Evolutionary conservation across 1,140 invertebrate species (phyloP).

Genomic region (Mycetomoellerius zeteki): DNA sequence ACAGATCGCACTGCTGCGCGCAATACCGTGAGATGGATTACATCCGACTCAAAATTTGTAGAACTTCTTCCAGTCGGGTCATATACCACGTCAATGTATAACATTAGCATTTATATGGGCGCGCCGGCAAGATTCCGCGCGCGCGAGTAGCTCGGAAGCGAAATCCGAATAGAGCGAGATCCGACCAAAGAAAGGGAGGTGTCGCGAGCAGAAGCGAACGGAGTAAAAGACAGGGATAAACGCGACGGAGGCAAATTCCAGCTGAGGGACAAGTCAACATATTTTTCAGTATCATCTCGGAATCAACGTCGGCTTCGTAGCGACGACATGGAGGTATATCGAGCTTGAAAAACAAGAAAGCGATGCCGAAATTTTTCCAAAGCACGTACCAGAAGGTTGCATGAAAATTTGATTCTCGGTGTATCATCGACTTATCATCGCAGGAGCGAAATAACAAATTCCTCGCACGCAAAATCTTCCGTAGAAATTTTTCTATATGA

Average conservation of each 20-base stretch:
- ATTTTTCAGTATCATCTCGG: slow-evolving; percentile 64
- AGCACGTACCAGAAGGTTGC: slow-evolving; percentile 14
- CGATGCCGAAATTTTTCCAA: slow-evolving; percentile 30
- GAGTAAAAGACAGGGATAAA: slow-evolving; percentile 48
- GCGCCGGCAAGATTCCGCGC: slow-evolving; percentile 5
- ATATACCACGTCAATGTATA: slow-evolving; percentile 47
- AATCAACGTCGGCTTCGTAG: slow-evolving; percentile 48
- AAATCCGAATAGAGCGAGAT: slow-evolving; percentile 65
- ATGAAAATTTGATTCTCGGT: slow-evolving; percentile 40
- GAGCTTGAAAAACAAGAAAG: neutral
- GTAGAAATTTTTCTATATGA: slow-evolving; percentile 9
- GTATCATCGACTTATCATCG: slow-evolving; percentile 38
- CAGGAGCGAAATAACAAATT: neutral
- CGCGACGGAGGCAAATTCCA: slow-evolving; percentile 37
- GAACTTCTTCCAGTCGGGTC: slow-evolving; percentile 33
- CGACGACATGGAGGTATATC: neutral
- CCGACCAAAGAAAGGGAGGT: slow-evolving; percentile 67
- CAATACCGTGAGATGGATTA: slow-evolving; percentile 61
- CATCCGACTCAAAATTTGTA: slow-evolving; percentile 58
- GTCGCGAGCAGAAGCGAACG: slow-evolving; percentile 67
- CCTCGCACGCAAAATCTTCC: neutral
- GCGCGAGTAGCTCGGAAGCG: slow-evolving; percentile 48
- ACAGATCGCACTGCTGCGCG: slow-evolving; percentile 27
- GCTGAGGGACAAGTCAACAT: slow-evolving; percentile 32
- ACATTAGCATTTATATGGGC: slow-evolving; percentile 71